These are phyloP conservation scores for Cerastis rubricosa DNA, from an alignment of 2,888 invertebrate genomes.

Conservation along the genomic window DNA sequence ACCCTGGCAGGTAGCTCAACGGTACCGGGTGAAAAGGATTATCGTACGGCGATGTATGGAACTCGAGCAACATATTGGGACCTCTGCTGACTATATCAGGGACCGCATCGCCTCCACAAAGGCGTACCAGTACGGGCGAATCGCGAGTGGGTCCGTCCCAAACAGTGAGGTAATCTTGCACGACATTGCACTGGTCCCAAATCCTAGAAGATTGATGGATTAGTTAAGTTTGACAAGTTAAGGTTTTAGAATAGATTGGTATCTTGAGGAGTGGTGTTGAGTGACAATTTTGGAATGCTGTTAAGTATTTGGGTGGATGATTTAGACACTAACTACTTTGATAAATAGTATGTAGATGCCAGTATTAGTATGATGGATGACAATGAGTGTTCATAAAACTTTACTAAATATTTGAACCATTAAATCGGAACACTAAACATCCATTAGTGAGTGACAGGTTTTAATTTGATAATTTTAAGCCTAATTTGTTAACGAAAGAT, in stretches of 20 bases:
- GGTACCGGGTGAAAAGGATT: constrained; percentile 95
- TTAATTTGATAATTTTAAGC: background rate
- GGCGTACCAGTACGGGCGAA: constrained; percentile 93
- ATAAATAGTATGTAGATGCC: background rate
- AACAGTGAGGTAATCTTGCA: constrained; percentile 95
- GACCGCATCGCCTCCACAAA: constrained; percentile 96
- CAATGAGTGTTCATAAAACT: background rate
- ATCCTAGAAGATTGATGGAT: constrained; percentile 88
- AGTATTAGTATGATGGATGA: background rate
- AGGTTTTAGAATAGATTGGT: constrained; percentile 49
- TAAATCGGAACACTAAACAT: background rate
- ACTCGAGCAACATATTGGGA: constrained; percentile 94
- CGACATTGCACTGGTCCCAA: constrained; percentile 95
- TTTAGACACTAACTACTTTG: background rate
- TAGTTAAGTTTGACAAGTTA: constrained; percentile 56
- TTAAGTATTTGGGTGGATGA: background rate
- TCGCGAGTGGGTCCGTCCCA: constrained; percentile 94
- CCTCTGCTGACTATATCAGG: constrained; percentile 95
- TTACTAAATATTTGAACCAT: background rate
- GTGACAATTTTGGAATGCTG: constrained; percentile 32
- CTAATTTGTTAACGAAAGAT: background rate
- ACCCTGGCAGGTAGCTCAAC: constrained; percentile 94
- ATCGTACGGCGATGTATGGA: constrained; percentile 95
- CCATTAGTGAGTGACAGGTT: background rate
- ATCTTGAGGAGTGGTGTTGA: constrained; percentile 42